Conservation (phyloP, 2,888 invertebrate species). For the Leptopilina syphax region DNA sequence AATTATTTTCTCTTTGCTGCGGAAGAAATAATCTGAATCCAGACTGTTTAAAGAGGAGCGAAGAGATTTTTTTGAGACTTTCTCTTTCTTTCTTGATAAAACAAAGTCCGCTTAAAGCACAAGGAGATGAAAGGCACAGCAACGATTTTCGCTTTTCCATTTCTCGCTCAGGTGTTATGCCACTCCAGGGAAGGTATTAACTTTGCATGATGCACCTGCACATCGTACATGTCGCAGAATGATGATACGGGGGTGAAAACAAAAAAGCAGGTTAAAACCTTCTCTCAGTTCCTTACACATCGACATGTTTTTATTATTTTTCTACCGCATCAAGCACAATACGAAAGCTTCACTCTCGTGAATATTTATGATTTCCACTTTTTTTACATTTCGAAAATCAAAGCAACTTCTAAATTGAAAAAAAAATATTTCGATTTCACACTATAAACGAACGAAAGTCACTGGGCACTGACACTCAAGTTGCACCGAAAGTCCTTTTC, state of each 20-base stretch:
- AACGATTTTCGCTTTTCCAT: slow-evolving; percentile 18
- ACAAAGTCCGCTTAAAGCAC: slow-evolving; percentile 24
- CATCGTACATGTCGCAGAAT: slow-evolving; percentile 39
- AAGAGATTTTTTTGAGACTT: slow-evolving; percentile 1
- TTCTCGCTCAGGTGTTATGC: slow-evolving; percentile 32
- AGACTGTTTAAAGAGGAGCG: neutral
- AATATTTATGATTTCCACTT: slow-evolving; percentile 6
- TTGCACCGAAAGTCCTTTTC: slow-evolving; percentile 1
- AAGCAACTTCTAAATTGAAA: neutral
- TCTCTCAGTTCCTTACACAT: slow-evolving; percentile 23
- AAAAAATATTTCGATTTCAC: neutral
- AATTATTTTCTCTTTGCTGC: neutral
- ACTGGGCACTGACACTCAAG: slow-evolving; percentile 34
- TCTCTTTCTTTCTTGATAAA: neutral
- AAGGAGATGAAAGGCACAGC: slow-evolving; percentile 12
- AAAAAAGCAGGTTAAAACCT: slow-evolving; percentile 5
- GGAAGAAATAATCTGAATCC: slow-evolving; percentile 11
- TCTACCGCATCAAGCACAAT: slow-evolving; percentile 10
- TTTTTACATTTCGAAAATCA: slow-evolving; percentile 4
- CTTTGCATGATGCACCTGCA: slow-evolving; percentile 39
- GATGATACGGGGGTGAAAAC: slow-evolving; percentile 15
- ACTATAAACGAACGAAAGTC: neutral
- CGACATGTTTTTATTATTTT: slow-evolving; percentile 1
- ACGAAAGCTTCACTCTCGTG: slow-evolving; percentile 4
- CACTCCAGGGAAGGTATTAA: slow-evolving; percentile 38